phyloP scores from a whole-genome alignment of 2,797 vertebrate genomes.

The Pseudochaenichthys georgianus region DNA sequence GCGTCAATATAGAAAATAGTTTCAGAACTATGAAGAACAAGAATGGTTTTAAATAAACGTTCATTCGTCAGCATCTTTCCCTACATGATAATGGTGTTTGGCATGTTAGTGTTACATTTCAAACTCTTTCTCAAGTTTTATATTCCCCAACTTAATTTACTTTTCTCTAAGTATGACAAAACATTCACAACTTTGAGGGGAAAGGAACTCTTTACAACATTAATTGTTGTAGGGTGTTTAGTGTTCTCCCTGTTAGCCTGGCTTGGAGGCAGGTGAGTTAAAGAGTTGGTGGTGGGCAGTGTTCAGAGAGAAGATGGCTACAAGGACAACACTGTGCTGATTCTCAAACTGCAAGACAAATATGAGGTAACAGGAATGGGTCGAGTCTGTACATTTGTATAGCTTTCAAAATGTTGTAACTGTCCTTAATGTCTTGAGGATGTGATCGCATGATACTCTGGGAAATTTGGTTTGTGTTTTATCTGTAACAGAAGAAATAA shows the following conservation, averaged over 20 bases:
- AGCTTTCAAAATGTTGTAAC: background rate
- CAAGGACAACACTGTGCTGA: constrained; percentile 27
- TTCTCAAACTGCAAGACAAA: constrained; percentile 33
- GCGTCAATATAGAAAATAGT: constrained; percentile 24
- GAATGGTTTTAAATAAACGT: constrained; percentile 12
- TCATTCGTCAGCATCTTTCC: constrained; percentile 24
- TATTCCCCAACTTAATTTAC: background rate
- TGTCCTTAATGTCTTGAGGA: constrained; percentile 36
- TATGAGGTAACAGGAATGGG: constrained; percentile 5
- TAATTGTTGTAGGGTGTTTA: background rate
- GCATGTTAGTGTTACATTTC: background rate
- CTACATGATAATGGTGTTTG: constrained; percentile 2
- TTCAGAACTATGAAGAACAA: constrained; percentile 22
- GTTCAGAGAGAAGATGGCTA: constrained; percentile 24
- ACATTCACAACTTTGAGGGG: background rate
- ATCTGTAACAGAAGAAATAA: constrained; percentile 6
- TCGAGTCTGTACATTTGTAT: constrained; percentile 19
- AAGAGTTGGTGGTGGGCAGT: constrained; percentile 25
- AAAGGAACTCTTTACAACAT: too few species aligned
- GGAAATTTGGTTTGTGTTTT: background rate
- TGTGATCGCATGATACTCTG: constrained; percentile 6
- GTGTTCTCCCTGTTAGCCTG: background rate
- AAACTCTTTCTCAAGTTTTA: background rate
- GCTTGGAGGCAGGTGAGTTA: constrained; percentile 10
- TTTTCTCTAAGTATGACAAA: background rate